These are phyloP conservation scores for Oncorhynchus clarkii DNA, from an alignment of 2,113 vertebrate species.

Conservation along the genomic window DNA sequence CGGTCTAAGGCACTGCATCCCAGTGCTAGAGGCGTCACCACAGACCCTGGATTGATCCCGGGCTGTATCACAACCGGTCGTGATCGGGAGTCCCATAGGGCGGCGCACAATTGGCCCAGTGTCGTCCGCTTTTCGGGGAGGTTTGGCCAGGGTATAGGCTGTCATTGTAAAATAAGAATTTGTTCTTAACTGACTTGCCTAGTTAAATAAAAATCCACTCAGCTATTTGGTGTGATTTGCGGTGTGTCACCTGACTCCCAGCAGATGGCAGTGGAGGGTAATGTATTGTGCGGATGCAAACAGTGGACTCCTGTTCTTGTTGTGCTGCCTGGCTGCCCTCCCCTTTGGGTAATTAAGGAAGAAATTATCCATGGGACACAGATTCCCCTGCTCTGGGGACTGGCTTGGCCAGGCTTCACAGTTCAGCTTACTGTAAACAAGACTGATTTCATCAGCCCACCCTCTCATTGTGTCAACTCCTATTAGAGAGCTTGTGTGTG, in stretches of 20 bases:
- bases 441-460: slow-evolving; percentile 42
- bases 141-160: too few relatives aligned
- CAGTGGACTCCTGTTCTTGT: slow-evolving; percentile 27
- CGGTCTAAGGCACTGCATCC: too few relatives aligned
- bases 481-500: not conserved
- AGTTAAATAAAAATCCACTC: not conserved
- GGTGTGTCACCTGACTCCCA: slow-evolving; percentile 32
- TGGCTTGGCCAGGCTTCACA: slow-evolving; percentile 48
- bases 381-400: slow-evolving; percentile 47
- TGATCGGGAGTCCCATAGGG: too few relatives aligned
- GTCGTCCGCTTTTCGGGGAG: too few relatives aligned
- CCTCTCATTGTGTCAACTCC: slow-evolving; percentile 17
- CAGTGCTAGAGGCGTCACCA: too few relatives aligned
- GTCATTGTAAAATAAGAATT: too few relatives aligned
- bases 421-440: slow-evolving; percentile 59
- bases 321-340: slow-evolving; percentile 30
- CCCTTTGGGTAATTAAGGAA: slow-evolving; percentile 58
- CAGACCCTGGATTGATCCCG: too few relatives aligned
- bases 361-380: slow-evolving; percentile 58
- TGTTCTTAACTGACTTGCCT: too few relatives aligned
- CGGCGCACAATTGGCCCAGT: too few relatives aligned
- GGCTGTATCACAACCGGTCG: too few relatives aligned
- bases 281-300: slow-evolving; percentile 6
- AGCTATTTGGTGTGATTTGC: not conserved
- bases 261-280: slow-evolving; percentile 59